phyloP scores from a whole-genome alignment of 2,888 invertebrate genomes.

The Caenorhabditis sinica region DNA sequence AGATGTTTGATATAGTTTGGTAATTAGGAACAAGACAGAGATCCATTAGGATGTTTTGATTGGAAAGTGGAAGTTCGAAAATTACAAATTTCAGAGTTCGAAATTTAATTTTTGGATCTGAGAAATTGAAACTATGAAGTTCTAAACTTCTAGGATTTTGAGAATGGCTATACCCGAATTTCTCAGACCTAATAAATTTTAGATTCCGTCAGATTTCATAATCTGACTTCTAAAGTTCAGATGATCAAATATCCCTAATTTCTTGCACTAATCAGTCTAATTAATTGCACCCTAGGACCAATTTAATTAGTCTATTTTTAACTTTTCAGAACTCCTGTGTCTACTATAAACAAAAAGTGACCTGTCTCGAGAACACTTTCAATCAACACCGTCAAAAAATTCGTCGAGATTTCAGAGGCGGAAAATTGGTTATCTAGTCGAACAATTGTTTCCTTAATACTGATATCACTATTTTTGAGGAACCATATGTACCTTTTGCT shows the following conservation, averaged over 20 bases:
- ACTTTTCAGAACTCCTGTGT: slow-evolving; percentile 59
- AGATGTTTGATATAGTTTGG: not conserved
- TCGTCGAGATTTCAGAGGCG: slow-evolving; percentile 39
- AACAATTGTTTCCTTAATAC: not conserved
- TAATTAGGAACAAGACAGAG: too few relatives aligned
- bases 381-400: slow-evolving; percentile 55
- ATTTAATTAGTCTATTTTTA: too few relatives aligned
- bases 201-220: not conserved
- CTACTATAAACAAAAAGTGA: slow-evolving; percentile 68
- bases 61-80: too few relatives aligned
- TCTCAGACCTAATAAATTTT: too few relatives aligned
- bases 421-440: slow-evolving; percentile 5
- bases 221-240: not conserved
- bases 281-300: not conserved
- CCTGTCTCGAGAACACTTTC: slow-evolving; percentile 66
- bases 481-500: not conserved
- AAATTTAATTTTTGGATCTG: too few relatives aligned
- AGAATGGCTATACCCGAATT: too few relatives aligned
- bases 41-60: too few relatives aligned
- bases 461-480: slow-evolving; percentile 12
- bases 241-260: not conserved
- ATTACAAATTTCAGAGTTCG: too few relatives aligned
- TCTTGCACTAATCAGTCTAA: not conserved
- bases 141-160: too few relatives aligned
- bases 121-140: too few relatives aligned